Evolutionary conservation across 2,113 vertebrate genomes (phyloP).

Genomic region (Urocolius indicus): DNA sequence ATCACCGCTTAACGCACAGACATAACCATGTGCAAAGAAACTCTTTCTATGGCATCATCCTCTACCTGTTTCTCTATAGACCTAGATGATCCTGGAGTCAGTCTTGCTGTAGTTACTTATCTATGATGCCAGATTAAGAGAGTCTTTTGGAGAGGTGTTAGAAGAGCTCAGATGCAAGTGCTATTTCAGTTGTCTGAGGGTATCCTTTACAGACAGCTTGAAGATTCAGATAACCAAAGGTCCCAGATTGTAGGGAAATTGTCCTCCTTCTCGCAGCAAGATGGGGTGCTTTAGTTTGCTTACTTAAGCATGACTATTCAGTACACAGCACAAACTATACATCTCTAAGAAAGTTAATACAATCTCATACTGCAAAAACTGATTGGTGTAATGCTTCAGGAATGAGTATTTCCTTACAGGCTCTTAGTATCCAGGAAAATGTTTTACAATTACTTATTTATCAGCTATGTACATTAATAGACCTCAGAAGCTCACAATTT

Average conservation of each 20-base stretch:
- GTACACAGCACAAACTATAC: fast-evolving
- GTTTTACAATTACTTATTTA: neutral
- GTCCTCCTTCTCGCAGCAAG: neutral
- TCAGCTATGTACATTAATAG: neutral
- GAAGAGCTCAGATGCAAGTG: fast-evolving
- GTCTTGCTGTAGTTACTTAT: neutral
- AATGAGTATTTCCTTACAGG: neutral
- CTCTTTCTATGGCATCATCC: neutral
- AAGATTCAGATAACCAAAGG: neutral
- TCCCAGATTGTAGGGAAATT: neutral
- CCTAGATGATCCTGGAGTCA: neutral
- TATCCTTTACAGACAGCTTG: neutral
- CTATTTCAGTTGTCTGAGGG: fast-evolving
- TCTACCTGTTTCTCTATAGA: neutral
- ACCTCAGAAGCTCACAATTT: neutral
- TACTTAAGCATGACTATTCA: neutral
- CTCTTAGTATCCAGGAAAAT: neutral
- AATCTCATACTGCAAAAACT: neutral
- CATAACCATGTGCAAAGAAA: neutral
- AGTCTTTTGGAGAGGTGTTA: neutral
- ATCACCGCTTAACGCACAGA: neutral
- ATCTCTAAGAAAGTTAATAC: neutral
- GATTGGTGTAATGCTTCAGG: fast-evolving
- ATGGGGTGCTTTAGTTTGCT: neutral
- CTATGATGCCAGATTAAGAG: neutral